These are phyloP conservation scores for Beroe ovata DNA, from an alignment of 37 sponge, comb jelly and placozoan genomes.

Conservation along the genomic window DNA sequence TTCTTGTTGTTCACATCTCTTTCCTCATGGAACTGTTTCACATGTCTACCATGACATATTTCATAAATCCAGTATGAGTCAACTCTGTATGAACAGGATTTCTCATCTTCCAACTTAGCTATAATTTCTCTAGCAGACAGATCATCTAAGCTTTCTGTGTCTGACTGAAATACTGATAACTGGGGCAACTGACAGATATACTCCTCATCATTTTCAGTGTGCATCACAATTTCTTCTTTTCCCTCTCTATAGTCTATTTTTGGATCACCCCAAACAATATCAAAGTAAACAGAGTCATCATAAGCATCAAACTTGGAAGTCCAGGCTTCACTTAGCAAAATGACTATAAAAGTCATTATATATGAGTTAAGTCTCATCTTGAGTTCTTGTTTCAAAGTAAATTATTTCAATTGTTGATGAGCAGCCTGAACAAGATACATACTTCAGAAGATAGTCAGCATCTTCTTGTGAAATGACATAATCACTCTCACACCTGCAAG, in stretches of 20 bases:
- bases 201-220: conserved; percentile 47
- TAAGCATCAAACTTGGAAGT: neutral
- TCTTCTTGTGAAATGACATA: conserved; percentile 46
- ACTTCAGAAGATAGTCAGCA: conserved; percentile 1
- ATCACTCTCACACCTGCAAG: conserved; percentile 48
- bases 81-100: conserved; percentile 57
- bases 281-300: conserved; percentile 46
- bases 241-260: conserved; percentile 13
- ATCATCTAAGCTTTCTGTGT: neutral
- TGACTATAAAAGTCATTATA: neutral
- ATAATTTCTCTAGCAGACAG: conserved; percentile 40
- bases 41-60: conserved; percentile 47
- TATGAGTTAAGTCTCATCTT: neutral
- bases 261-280: conserved; percentile 66
- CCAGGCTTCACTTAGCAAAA: neutral
- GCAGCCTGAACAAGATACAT: conserved; percentile 28
- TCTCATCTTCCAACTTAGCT: conserved; percentile 1
- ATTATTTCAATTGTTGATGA: conserved; percentile 40
- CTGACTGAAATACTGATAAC: neutral
- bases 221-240: conserved; percentile 39
- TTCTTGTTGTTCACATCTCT: conserved; percentile 47
- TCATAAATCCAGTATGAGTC: conserved; percentile 66
- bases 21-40: conserved; percentile 59
- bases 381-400: neutral
- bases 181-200: conserved; percentile 64